These are phyloP conservation scores for Heliconius ethilla DNA, from an alignment of 2,888 invertebrate genomes.

Conservation along the genomic window DNA sequence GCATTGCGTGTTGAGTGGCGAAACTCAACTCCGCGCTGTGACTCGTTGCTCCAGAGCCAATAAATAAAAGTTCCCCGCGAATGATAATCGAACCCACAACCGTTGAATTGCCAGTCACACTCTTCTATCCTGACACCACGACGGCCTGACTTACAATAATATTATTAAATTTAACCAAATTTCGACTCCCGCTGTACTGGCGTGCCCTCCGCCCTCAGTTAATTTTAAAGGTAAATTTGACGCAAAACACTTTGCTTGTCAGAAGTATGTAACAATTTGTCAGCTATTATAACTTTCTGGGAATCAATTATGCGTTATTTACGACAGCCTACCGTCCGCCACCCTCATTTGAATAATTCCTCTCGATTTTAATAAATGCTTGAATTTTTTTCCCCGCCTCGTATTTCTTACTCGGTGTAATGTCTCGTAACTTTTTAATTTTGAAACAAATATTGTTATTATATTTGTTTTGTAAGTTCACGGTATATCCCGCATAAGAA, in stretches of 20 bases:
- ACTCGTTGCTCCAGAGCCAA: too few species aligned
- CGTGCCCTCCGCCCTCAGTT: conserved; percentile 5
- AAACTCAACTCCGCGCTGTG: too few species aligned
- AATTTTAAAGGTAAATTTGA: conserved; percentile 40
- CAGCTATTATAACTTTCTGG: conserved; percentile 45
- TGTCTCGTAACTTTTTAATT: conserved; percentile 41
- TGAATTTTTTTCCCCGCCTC: conserved; percentile 30
- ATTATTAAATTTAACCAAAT: neutral
- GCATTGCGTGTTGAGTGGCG: too few species aligned
- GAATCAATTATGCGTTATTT: conserved; percentile 47
- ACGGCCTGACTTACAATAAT: too few species aligned
- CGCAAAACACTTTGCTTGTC: conserved; percentile 42
- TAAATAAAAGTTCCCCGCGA: too few species aligned
- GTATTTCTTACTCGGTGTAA: conserved; percentile 40
- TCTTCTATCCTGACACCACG: too few species aligned
- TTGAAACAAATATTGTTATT: conserved; percentile 32
- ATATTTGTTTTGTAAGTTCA: too few species aligned
- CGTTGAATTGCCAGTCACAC: neutral
- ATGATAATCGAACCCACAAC: neutral
- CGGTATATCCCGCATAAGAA: too few species aligned
- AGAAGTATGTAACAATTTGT: conserved; percentile 46
- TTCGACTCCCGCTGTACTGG: neutral
- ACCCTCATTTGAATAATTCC: conserved; percentile 43
- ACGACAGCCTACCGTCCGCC: conserved; percentile 30
- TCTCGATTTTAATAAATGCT: conserved; percentile 41